Base-by-base conservation (phyloP, 2,797 vertebrate genomes). In the Ateles fusciceps region DNA sequence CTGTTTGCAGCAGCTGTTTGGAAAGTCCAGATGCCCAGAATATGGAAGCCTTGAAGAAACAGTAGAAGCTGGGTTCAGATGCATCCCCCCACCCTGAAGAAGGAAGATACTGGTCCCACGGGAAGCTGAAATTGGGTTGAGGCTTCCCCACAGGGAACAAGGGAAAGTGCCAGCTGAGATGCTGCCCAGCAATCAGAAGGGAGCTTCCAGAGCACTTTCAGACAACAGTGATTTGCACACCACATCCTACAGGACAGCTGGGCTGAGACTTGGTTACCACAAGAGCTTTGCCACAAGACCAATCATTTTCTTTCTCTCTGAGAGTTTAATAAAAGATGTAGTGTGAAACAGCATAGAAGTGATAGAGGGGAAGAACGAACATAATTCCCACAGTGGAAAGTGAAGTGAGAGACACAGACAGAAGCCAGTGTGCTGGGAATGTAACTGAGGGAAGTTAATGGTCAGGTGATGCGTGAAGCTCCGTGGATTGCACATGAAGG, bases 331-430 rank as follows among this genome's bases (percentile, higher is more conserved):
- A 10, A 4, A 75, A 83, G 64, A 61, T 1, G 8, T 22, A 64
- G 28, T 15, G 6, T 3, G 22, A 50, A 72, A 93, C 42, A 52
- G 15, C 30, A 26, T 28, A 14, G 6, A 4, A 5, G n/a, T 17
- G 5, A 61, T 5, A 33, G 39, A 39, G 21, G n/a, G 19, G n/a
- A 89, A 50, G 22, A 81, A 5, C 19, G 10, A 8, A 28, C 3
- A 5, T 6, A 14, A 15, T 42, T 57, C 19, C 50, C 71, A 3
- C 0, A 26, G 74, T 0, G 1, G 59, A 26, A 61, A 12, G 28
- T 12, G 48, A 61, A 24, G 8, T 12, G n/a, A 28, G 28, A n/a
- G 3, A 4, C 0, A 1, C 0, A 11, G 24, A 2, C 0, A 11
- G 57, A 13, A 14, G 21, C 24, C 2, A 4, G 14, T 3, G 0